These are phyloP conservation scores for Callyntrura guangdongensis DNA, from an alignment of 2,888 invertebrate genomes.

Conservation along the genomic window DNA sequence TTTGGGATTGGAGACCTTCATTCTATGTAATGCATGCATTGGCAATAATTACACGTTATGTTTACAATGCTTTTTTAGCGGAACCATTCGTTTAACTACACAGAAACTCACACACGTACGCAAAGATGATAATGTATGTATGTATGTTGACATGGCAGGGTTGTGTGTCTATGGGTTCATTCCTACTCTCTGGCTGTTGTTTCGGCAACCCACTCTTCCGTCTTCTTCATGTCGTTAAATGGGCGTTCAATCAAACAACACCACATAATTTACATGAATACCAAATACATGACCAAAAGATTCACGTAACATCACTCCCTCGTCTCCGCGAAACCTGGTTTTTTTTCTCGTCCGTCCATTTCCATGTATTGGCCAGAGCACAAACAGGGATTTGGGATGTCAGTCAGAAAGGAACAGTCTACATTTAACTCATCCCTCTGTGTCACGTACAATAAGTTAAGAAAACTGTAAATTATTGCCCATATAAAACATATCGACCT, in stretches of 20 bases:
- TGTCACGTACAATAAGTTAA: not conserved
- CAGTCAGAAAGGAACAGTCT: slow-evolving; percentile 35
- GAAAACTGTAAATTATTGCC: not conserved
- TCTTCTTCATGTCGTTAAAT: slow-evolving; percentile 65
- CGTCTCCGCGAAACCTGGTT: not conserved
- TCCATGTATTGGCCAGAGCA: not conserved
- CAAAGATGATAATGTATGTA: slow-evolving; percentile 12
- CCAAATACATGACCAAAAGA: slow-evolving; percentile 44
- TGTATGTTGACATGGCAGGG: slow-evolving; percentile 51
- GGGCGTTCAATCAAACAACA: slow-evolving; percentile 74
- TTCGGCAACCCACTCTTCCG: slow-evolving; percentile 61
- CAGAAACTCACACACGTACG: not conserved
- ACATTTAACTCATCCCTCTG: slow-evolving; percentile 1
- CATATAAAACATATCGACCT: not conserved
- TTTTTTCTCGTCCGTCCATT: not conserved
- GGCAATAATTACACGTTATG: slow-evolving; percentile 35
- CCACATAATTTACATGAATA: slow-evolving; percentile 65
- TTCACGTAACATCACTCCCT: slow-evolving; percentile 20
- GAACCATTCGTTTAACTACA: slow-evolving; percentile 45
- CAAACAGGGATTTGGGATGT: slow-evolving; percentile 4
- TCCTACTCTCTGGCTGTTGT: slow-evolving; percentile 33
- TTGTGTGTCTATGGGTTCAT: slow-evolving; percentile 13
- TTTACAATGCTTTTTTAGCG: slow-evolving; percentile 60
- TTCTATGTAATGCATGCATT: not conserved
- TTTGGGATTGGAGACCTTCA: slow-evolving; percentile 42